Evolutionary conservation across 2,888 invertebrate species (phyloP), one percentile per base, ranked within the genome.

Genomic region (Formica aserva): DNA sequence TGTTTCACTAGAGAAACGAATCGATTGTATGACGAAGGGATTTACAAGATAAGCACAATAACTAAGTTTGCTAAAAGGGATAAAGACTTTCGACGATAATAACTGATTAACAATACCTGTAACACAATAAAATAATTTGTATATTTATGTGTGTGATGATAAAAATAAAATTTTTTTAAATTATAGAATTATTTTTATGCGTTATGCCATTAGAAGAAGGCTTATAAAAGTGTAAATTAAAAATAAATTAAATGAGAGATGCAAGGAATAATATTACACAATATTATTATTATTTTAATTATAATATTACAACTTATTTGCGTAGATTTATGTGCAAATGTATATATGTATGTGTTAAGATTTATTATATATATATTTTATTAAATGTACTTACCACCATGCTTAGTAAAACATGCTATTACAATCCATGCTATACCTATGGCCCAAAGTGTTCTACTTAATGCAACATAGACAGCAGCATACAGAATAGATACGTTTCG

Each of bases 361-460:
- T 48, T 52, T 29, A 29, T 6, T 48, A 32, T 35, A 35, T 8
- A 35, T 35, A 35, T 35, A 35, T 35, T 35, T 38, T 9, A 38
- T 9, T 71, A 94, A 80, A 84, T 26, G 15, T 18, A 48, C 87
- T 93, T 92, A 95, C 96, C 95, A 84, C 95, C 96, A 78, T 96
- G 95, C 4, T 95, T 95, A 1, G 95, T 96, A 45, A 92, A 95
- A 95, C 95, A 96, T 63, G 96, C 96, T 18, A 96, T 92, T 45
- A 96, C 93, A 87, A 96, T 92, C 96, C 96, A 96, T 60, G 95
- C 95, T 4, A 96, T 91, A 11, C 96, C 95, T 26, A 96, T 78
- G 1, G 95, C 96, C 95, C 96, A 96, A 22, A 95, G 82, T 94
- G 96, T 94, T 66, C 96, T 95, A 2, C 96, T 95, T 3, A 96